Percentiles rank a stretch among this genome's conserved stretches.
phyloP scores from a whole-genome alignment of 2,888 invertebrate species.

The Cyrtodaria siliqua region DNA sequence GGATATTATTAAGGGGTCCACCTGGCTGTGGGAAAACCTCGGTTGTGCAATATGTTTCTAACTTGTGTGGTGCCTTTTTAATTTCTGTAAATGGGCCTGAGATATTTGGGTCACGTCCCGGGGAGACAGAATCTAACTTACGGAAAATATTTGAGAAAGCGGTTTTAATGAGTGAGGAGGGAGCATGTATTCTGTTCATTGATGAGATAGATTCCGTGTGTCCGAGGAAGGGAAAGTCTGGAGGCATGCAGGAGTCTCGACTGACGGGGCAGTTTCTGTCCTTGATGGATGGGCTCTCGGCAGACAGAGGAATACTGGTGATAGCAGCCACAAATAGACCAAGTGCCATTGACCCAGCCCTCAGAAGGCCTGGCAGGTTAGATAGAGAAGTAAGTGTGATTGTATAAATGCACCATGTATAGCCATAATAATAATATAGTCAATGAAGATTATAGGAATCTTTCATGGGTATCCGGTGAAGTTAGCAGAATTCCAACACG shows the following conservation, averaged over 20 bases:
- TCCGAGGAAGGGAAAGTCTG: conserved; percentile 63
- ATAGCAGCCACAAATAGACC: conserved; percentile 88
- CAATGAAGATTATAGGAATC: too few species aligned
- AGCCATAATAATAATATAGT: too few species aligned
- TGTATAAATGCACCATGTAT: too few species aligned
- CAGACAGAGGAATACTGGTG: conserved; percentile 86
- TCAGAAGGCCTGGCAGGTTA: conserved; percentile 88
- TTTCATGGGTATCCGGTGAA: too few species aligned
- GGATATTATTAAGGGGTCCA: conserved; percentile 80
- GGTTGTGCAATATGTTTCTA: conserved; percentile 90
- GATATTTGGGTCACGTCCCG: conserved; percentile 87
- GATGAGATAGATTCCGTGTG: conserved; percentile 85
- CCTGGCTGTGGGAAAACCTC: conserved; percentile 86
- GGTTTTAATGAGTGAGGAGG: conserved; percentile 82
- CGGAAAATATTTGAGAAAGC: conserved; percentile 87
- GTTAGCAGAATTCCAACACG: too few species aligned
- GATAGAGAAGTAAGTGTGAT: conserved; percentile 88
- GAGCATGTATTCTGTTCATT: conserved; percentile 85
- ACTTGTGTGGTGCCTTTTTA: conserved; percentile 86
- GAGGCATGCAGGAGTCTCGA: conserved; percentile 83
- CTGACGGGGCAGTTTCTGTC: conserved; percentile 86
- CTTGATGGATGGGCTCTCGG: conserved; percentile 87
- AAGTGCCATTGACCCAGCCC: conserved; percentile 86
- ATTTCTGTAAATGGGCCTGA: conserved; percentile 86
- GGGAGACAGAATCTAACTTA: conserved; percentile 87